Evolutionary conservation across 2,888 invertebrate species (phyloP), one percentile per base, ranked within the genome.

Genomic region (Galerucella nymphaeae): DNA sequence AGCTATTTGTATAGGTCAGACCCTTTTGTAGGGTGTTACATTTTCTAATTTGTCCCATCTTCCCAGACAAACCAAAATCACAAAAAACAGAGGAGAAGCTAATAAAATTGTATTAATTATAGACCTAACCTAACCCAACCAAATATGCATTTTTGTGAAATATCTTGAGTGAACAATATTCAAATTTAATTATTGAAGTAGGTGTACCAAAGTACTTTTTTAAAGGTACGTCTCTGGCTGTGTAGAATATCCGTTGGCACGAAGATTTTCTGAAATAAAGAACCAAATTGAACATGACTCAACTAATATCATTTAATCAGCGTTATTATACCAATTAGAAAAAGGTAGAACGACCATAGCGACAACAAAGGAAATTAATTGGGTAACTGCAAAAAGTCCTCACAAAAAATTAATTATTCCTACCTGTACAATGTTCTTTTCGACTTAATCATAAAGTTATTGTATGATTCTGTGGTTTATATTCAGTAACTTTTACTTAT

Each of bases 291-390:
- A 71, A 76, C 74, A 74, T 75, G 76, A 75, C 76, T 76, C 74
- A 74, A 71, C 76, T 75, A 66, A 69, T 71, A 68, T 69, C 70
- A 72, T 63, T 74, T 75, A 75, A 77, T 77, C 71, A 77, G 73
- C 65, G 73, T 75, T 72, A 77, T 77, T 77, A 75, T 73, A 64
- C 72, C 74, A 75, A 77, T 77, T 77, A 77, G 66, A 59, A 69
- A 69, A 69, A 69, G 69, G 62, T 69, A 53, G 69, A 62, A 53
- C 62, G 69, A 62, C 55, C 55, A 55, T 63, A 69, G 63, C 62
- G 69, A 69, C 69, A 69, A 69, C 69, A 69, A 69, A 69, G 69
- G 62, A 63, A 62, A 69, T 69, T 69, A 69, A 69, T 69, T 62
- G 63, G n/a, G 62, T n/a, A n/a, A 48, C 48, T 55, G 69, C 69